Evolutionary conservation across 53 echinoderm and acorn worm genomes (phyloP).

Genomic region (Patiria pectinifera): DNA sequence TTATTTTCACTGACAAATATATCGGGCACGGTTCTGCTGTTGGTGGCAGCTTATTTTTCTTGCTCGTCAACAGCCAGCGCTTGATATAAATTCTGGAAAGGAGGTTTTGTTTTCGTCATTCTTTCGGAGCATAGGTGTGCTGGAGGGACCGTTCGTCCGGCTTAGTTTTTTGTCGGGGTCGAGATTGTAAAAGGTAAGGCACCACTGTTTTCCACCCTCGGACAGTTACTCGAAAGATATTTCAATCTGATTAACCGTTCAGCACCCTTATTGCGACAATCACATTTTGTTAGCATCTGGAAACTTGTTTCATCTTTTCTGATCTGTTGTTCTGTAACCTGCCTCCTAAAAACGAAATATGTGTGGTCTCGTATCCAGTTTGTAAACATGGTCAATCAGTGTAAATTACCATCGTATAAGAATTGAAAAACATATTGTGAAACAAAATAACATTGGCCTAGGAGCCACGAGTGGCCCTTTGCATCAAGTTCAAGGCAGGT

Average conservation of each 20-base stretch:
- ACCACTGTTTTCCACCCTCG: not conserved
- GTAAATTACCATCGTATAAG: too few species aligned
- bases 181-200: slow-evolving; percentile 36
- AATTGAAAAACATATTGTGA: too few species aligned
- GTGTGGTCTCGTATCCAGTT: too few species aligned
- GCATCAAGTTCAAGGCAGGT: not conserved
- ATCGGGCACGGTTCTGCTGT: not conserved
- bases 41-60: not conserved
- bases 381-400: too few species aligned
- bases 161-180: slow-evolving; percentile 15
- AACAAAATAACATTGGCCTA: too few species aligned
- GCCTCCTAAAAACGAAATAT: too few species aligned
- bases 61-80: not conserved
- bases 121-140: slow-evolving; percentile 23
- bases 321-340: not conserved
- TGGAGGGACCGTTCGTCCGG: not conserved
- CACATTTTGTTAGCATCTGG: not conserved
- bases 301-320: not conserved
- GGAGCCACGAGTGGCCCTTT: not conserved
- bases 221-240: too few species aligned
- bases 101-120: slow-evolving; percentile 39
- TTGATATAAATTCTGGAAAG: slow-evolving; percentile 40
- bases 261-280: too few species aligned
- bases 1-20: slow-evolving; percentile 37
- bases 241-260: too few species aligned